phyloP scores from a whole-genome alignment of 2,888 invertebrate species.

The Pyrocoelia pectoralis region DNA sequence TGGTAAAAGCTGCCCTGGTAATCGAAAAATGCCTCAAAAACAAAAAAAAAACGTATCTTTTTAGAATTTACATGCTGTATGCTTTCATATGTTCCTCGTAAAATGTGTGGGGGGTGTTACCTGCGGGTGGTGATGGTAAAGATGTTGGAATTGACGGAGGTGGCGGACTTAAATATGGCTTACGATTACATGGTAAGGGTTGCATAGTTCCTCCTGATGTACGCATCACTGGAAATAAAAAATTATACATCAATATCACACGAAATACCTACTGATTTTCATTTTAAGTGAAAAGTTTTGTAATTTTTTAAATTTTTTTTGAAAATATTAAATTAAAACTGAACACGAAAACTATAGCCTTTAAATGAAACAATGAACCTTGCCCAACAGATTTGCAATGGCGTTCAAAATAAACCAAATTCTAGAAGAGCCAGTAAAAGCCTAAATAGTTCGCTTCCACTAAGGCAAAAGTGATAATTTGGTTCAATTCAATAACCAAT shows the following conservation, averaged over 20 bases:
- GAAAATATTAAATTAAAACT: no score
- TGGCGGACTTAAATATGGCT: slow-evolving; percentile 64
- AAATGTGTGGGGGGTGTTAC: slow-evolving; percentile 56
- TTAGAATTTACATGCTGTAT: slow-evolving; percentile 36
- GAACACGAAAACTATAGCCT: no score
- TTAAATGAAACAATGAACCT: no score
- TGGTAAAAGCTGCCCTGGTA: background rate
- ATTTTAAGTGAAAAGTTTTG: no score
- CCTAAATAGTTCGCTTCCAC: no score
- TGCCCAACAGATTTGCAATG: no score
- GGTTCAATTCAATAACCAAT: no score
- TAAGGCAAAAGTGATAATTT: no score
- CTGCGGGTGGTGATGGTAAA: slow-evolving; percentile 63
- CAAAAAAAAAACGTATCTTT: background rate
- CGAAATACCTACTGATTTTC: background rate
- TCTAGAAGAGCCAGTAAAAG: no score
- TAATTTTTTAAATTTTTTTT: no score
- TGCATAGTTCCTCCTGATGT: slow-evolving; percentile 51
- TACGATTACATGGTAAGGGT: slow-evolving; percentile 65
- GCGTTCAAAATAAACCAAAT: no score
- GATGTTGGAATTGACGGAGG: slow-evolving; percentile 60
- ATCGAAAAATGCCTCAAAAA: background rate
- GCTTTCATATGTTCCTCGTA: slow-evolving; percentile 52
- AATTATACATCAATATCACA: slow-evolving; percentile 4
- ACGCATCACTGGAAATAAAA: slow-evolving; percentile 52